Conservation (phyloP, 2,113 vertebrate species). For the Hiodon tergisus region DNA sequence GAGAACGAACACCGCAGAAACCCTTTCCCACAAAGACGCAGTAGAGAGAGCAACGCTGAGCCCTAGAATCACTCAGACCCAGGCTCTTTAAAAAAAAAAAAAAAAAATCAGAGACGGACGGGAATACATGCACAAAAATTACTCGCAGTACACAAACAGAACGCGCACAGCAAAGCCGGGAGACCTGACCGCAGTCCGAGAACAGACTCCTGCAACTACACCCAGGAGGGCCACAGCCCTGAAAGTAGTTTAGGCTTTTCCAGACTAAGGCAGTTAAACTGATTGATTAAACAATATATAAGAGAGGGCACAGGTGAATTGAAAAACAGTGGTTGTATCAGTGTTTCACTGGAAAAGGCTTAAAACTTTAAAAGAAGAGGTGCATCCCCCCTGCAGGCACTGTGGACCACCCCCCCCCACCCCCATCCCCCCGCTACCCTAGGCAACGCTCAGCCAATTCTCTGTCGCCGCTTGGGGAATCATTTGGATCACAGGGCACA, state of each 20-base stretch:
- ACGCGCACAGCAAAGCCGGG: not conserved
- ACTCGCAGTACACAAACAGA: not conserved
- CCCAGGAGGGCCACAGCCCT: not conserved
- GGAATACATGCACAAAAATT: not conserved
- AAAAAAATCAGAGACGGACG: not conserved
- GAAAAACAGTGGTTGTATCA: not conserved
- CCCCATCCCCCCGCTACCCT: too few relatives aligned
- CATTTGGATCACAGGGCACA: too few relatives aligned
- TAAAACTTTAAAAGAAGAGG: not conserved
- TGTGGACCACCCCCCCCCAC: not conserved
- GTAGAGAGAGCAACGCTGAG: conserved; percentile 38
- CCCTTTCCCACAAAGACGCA: conserved; percentile 63
- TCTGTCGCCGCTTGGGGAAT: too few relatives aligned
- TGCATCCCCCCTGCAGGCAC: not conserved
- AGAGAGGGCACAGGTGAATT: not conserved
- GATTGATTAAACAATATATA: not conserved
- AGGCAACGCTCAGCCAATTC: too few relatives aligned
- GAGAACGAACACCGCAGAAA: conserved; percentile 75
- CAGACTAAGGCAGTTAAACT: conserved; percentile 6
- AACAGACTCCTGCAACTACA: not conserved
- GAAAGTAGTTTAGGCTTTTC: not conserved
- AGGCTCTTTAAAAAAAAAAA: not conserved
- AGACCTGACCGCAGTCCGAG: not conserved
- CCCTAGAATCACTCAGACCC: conserved; percentile 27
- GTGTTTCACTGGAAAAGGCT: not conserved